These are phyloP conservation scores for Channa argus DNA, from an alignment of 2,113 vertebrate species.

Conservation along the genomic window DNA sequence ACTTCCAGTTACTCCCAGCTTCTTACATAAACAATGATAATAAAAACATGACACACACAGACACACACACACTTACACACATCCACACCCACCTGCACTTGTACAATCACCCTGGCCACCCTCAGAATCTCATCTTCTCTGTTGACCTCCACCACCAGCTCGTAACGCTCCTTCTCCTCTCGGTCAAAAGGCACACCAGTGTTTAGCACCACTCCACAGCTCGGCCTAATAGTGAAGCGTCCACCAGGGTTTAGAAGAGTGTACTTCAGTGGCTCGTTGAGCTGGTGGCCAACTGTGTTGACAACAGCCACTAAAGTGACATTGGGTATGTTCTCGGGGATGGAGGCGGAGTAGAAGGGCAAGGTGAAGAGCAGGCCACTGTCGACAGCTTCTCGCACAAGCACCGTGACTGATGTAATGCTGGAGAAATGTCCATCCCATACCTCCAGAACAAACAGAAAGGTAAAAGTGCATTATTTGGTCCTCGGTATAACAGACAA, in stretches of 20 bases:
- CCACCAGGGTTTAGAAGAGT: constrained; percentile 93
- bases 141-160: constrained; percentile 93
- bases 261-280: constrained; percentile 95
- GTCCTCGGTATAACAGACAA: background rate
- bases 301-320: constrained; percentile 89
- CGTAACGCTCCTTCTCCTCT: constrained; percentile 90
- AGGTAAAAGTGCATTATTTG: background rate
- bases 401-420: constrained; percentile 87
- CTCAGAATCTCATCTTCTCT: constrained; percentile 90
- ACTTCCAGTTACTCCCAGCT: too few relatives aligned
- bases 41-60: too few relatives aligned
- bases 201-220: constrained; percentile 93
- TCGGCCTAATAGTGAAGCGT: constrained; percentile 90
- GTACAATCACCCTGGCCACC: constrained; percentile 90
- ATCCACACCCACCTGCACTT: constrained; percentile 87
- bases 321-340: constrained; percentile 90
- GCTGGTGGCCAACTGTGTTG: constrained; percentile 90
- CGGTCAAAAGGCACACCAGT: constrained; percentile 92
- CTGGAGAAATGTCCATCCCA: constrained; percentile 94
- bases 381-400: constrained; percentile 92
- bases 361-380: constrained; percentile 92
- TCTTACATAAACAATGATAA: too few relatives aligned
- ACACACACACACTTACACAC: background rate
- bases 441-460: constrained; percentile 71
- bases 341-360: constrained; percentile 87